Evolutionary conservation across 2,797 vertebrate species (phyloP).

Genomic region (Cossypha dichroa): DNA sequence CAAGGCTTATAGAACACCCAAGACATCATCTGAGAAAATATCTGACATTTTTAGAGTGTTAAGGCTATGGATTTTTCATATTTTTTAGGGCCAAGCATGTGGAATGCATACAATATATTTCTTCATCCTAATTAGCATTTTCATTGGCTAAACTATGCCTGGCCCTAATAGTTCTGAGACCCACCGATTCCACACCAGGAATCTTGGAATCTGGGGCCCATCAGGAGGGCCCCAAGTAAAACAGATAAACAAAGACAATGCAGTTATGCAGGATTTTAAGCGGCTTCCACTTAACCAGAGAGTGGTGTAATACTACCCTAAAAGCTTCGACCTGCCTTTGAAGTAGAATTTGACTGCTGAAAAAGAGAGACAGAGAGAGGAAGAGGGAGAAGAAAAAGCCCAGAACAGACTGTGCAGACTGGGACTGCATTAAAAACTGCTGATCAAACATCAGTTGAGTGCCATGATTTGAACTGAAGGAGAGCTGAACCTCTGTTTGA

Average conservation of each 20-base stretch:
- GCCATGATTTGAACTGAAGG: not conserved
- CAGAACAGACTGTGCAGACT: not conserved
- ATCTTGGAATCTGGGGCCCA: too few species aligned
- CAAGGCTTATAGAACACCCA: not conserved
- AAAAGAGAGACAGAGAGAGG: not conserved
- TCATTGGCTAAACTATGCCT: not conserved
- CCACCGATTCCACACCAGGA: not conserved
- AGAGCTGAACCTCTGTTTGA: not conserved
- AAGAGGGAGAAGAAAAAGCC: not conserved
- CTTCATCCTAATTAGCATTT: not conserved
- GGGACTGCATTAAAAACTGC: not conserved
- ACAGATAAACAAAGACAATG: not conserved
- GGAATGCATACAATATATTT: not conserved
- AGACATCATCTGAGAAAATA: not conserved
- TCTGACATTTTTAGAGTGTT: not conserved
- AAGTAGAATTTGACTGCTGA: not conserved
- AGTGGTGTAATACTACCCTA: not conserved
- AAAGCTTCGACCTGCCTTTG: not conserved
- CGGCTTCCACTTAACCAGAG: not conserved
- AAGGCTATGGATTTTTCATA: not conserved
- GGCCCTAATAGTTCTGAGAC: not conserved
- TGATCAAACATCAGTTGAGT: not conserved
- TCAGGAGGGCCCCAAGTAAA: not conserved
- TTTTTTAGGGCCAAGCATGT: not conserved
- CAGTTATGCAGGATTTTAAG: not conserved